Evolutionary conservation across 53 echinoderm and acorn worm genomes (phyloP), one percentile per base, ranked within the genome.

Genomic region (Echinarachnius parma): DNA sequence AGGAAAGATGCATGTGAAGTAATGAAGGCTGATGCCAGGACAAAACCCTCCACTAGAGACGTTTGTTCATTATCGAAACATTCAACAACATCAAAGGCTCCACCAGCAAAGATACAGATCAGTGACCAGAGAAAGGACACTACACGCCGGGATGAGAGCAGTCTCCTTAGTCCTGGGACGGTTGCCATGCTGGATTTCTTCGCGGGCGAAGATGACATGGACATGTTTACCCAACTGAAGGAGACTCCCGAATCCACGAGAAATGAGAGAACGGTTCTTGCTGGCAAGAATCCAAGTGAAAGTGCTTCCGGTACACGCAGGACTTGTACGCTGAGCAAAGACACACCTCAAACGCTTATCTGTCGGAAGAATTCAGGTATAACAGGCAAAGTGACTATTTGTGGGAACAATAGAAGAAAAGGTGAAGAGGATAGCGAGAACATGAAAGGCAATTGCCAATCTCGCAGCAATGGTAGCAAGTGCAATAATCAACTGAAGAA

Each of bases 101-200:
- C 63, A 14, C 39, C 65, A 35, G n/a, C n/a, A n/a, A n/a, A n/a
- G n/a, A n/a, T n/a, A n/a, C n/a, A n/a, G n/a, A n/a, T n/a, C n/a
- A n/a, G n/a, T n/a, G n/a, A n/a, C 21, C 20, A 52, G 4, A 21
- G 4, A 52, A 52, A 52, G 11, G n/a, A n/a, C n/a, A n/a, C n/a
- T n/a, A n/a, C n/a, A n/a, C n/a, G n/a, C n/a, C 44, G 65, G 27
- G 50, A 34, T 26, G 62, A 18, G 16, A 64, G 35, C 25, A 80
- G 75, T 33, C 81, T 81, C 49, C 42, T 92, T 24, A 92, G 88
- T 67, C 88, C 91, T 28, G 96, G 88, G 25, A 92, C 98, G 3
- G 4, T 98, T 20, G 98, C 85, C 9, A 85, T 98, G 78, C 70
- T 98, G 2, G 98, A 98, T 45, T 30, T 91, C 60, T 77, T 98